phyloP scores from a whole-genome alignment of 2,888 invertebrate species.

The Stenodema calcarata region DNA sequence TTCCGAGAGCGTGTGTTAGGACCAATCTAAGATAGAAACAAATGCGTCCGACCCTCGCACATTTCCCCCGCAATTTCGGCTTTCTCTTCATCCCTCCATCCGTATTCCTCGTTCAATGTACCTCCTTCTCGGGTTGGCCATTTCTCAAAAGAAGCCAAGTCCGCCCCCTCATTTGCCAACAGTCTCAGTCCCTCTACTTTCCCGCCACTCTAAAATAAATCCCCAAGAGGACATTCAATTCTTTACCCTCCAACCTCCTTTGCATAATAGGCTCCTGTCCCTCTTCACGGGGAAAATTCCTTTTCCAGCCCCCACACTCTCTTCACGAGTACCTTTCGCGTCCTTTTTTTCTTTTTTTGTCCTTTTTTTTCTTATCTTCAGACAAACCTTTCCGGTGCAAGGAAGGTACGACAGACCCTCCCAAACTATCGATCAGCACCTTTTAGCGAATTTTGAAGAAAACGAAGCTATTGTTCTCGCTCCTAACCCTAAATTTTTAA shows the following conservation, averaged over 20 bases:
- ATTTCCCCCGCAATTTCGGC: neutral
- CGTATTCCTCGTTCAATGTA: neutral
- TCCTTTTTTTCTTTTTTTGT: neutral
- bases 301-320: neutral
- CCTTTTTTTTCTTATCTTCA: neutral
- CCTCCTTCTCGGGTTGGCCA: conserved; percentile 10
- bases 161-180: conserved; percentile 45
- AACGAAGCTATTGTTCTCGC: no score
- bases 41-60: neutral
- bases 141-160: conserved; percentile 32
- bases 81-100: neutral
- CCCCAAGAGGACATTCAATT: conserved; percentile 44
- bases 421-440: neutral
- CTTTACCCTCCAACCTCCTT: conserved; percentile 42
- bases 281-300: neutral
- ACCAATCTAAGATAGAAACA: neutral
- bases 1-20: neutral
- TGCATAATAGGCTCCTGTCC: conserved; percentile 38
- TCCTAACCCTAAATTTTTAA: no score
- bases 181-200: neutral
- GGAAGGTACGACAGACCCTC: neutral
- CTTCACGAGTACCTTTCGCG: neutral
- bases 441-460: no score
- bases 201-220: conserved; percentile 25
- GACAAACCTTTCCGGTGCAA: neutral